Evolutionary conservation across 2,797 vertebrate genomes (phyloP).

Genomic region (Aphelocoma californica): DNA sequence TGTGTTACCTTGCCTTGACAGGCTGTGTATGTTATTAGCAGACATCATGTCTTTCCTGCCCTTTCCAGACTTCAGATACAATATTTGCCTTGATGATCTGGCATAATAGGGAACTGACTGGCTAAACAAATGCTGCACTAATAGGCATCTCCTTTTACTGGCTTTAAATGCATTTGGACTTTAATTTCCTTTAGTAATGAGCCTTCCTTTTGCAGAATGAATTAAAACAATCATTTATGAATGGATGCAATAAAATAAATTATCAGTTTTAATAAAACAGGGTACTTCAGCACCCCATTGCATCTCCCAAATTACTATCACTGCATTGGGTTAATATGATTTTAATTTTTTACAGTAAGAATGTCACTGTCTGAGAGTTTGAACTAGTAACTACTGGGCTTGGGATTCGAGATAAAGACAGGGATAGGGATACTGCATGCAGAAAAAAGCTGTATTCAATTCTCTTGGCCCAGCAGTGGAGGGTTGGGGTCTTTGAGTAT

Average conservation of each 20-base stretch:
- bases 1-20: background rate
- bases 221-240: background rate
- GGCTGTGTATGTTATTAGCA: background rate
- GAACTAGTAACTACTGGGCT: background rate
- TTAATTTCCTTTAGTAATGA: slow-evolving; percentile 1
- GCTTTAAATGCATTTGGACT: background rate
- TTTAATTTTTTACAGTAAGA: background rate
- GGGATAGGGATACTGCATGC: background rate
- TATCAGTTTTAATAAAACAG: background rate
- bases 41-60: background rate
- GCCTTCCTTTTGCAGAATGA: background rate
- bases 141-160: background rate
- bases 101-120: background rate
- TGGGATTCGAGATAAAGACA: background rate
- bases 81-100: background rate
- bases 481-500: background rate
- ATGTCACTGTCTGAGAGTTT: background rate
- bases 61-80: background rate
- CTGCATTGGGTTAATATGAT: background rate
- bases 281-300: background rate
- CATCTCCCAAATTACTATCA: background rate
- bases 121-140: background rate
- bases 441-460: background rate
- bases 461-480: background rate
- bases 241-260: background rate